Evolutionary conservation across 1,140 invertebrate species (phyloP).

Genomic region (Bemisia tabaci): DNA sequence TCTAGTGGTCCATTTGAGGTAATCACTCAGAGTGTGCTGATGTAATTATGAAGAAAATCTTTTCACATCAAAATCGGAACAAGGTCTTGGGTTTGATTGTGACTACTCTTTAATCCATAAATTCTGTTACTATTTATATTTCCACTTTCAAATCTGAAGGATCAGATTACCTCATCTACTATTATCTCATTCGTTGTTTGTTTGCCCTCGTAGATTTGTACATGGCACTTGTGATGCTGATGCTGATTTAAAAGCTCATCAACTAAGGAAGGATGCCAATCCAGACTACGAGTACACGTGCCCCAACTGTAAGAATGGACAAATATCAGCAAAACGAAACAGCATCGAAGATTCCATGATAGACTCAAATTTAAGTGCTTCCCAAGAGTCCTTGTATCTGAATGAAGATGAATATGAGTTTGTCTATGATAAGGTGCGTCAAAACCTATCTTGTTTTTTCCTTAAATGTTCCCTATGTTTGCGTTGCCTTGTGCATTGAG

Average conservation of each 20-base stretch:
- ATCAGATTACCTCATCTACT: too few relatives aligned
- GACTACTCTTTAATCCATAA: too few relatives aligned
- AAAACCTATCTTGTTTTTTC: not conserved
- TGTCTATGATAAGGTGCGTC: constrained; percentile 16
- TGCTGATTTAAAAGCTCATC: constrained; percentile 63
- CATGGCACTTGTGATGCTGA: constrained; percentile 84
- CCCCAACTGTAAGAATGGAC: constrained; percentile 57
- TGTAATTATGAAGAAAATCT: too few relatives aligned
- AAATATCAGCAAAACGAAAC: constrained; percentile 35
- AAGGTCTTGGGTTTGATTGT: too few relatives aligned
- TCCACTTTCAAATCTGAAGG: too few relatives aligned
- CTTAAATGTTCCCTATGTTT: too few relatives aligned
- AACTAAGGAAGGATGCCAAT: constrained; percentile 61
- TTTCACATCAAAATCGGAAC: too few relatives aligned
- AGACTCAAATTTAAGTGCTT: constrained; percentile 45
- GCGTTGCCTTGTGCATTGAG: too few relatives aligned
- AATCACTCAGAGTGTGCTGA: too few relatives aligned
- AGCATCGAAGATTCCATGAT: constrained; percentile 30
- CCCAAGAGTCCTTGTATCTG: constrained; percentile 51
- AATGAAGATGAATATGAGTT: constrained; percentile 32
- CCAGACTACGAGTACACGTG: constrained; percentile 82
- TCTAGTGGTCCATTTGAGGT: too few relatives aligned
- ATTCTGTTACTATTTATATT: too few relatives aligned
- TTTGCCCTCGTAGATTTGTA: constrained; percentile 71
- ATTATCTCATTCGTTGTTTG: too few relatives aligned